phyloP scores from a whole-genome alignment of 1,140 invertebrate species.

The Atta cephalotes region DNA sequence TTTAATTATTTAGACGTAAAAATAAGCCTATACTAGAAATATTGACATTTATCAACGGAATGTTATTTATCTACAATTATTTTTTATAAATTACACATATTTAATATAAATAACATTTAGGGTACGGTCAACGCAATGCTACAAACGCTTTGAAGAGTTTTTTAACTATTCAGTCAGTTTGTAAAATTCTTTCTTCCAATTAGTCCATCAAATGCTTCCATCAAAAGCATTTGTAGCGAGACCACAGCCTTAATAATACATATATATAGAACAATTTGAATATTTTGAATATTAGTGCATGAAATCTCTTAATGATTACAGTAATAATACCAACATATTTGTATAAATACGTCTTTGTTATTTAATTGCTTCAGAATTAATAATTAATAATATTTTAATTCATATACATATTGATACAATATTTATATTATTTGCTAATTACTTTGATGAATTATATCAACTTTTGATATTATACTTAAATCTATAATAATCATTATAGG shows the following conservation, averaged over 20 bases:
- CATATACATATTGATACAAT: background rate
- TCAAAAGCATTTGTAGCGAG: too few species aligned
- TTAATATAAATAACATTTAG: background rate
- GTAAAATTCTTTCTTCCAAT: too few species aligned
- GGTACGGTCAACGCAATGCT: too few species aligned
- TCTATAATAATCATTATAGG: background rate
- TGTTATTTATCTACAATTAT: background rate
- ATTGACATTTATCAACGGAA: background rate
- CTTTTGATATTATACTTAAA: background rate
- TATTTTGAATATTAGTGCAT: background rate
- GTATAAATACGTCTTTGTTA: background rate
- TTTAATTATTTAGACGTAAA: background rate
- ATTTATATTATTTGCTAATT: background rate
- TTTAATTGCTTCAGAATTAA: background rate
- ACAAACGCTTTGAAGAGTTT: too few species aligned
- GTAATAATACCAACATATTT: background rate
- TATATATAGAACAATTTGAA: background rate
- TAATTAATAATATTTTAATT: background rate
- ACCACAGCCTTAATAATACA: background rate
- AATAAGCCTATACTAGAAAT: background rate
- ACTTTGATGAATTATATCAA: background rate
- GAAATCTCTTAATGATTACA: conserved; percentile 1
- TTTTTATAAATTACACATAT: background rate
- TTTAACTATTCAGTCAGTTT: too few species aligned
- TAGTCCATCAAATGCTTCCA: too few species aligned